Evolutionary conservation across 1,140 invertebrate species (phyloP).

Genomic region (Achroia grisella): DNA sequence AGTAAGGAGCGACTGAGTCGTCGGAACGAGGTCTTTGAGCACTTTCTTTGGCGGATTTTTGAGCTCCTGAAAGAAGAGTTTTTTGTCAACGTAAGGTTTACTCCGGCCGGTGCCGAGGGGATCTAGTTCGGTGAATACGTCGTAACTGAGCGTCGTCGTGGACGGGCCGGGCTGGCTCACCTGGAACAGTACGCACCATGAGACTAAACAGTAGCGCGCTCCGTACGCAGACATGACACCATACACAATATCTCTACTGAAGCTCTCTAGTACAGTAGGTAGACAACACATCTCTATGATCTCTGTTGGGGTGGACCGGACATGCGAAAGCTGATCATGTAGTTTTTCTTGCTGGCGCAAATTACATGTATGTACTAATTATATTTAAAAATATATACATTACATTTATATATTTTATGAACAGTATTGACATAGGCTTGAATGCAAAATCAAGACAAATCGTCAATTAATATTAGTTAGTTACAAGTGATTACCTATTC

Average conservation of each 20-base stretch:
- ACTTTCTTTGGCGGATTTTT: constrained; percentile 95
- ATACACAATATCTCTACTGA: not conserved
- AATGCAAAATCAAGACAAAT: too few species aligned
- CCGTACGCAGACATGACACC: constrained; percentile 8
- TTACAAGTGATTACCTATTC: too few species aligned
- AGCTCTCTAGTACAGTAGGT: too few species aligned
- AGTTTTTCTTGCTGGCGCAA: too few species aligned
- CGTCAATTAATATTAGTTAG: too few species aligned
- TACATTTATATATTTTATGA: too few species aligned
- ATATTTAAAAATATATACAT: too few species aligned
- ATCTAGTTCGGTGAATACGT: constrained; percentile 94
- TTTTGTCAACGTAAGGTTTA: constrained; percentile 94
- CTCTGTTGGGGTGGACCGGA: too few species aligned
- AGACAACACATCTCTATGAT: too few species aligned
- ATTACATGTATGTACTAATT: too few species aligned
- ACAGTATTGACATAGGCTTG: too few species aligned
- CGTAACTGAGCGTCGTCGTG: constrained; percentile 68
- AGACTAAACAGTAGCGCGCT: constrained; percentile 17
- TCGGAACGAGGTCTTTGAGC: constrained; percentile 84
- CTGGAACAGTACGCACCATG: constrained; percentile 46
- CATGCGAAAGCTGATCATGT: too few species aligned
- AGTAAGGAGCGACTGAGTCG: constrained; percentile 44
- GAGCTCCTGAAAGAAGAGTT: constrained; percentile 95
- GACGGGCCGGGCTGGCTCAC: constrained; percentile 42
- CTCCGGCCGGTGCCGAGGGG: constrained; percentile 91